Conservation (phyloP, 2,888 invertebrate species). For the Limnephilus marmoratus region DNA sequence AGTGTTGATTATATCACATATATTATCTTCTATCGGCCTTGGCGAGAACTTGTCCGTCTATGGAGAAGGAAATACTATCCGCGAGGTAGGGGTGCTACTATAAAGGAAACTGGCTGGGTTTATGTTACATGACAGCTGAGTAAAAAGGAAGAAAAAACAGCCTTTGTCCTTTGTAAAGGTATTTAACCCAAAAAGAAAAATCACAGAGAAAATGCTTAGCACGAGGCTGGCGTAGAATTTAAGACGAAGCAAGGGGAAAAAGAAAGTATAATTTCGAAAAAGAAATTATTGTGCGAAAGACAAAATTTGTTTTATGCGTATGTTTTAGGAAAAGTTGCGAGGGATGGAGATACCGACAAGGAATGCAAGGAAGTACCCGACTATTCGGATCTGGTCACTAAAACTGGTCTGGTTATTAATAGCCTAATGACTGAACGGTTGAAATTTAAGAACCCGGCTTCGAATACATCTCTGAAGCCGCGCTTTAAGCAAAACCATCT, state of each 20-base stretch:
- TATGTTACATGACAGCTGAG: not conserved
- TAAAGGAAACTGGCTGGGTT: not conserved
- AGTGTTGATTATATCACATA: not conserved
- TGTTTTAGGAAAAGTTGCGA: no score
- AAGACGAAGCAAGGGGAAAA: not conserved
- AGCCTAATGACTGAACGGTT: no score
- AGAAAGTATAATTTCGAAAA: no score
- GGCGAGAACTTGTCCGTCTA: not conserved
- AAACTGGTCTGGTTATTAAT: no score
- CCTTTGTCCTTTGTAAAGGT: not conserved
- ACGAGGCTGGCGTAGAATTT: not conserved
- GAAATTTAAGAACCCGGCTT: no score
- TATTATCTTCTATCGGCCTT: not conserved
- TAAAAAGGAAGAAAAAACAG: not conserved
- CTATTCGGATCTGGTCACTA: no score
- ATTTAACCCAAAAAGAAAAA: not conserved
- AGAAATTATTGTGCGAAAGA: no score
- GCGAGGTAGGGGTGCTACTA: not conserved
- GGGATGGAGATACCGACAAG: no score
- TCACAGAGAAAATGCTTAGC: not conserved
- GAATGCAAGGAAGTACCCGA: no score
- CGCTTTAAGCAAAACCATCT: no score
- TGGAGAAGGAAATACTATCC: constrained; percentile 13
- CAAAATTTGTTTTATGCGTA: no score
- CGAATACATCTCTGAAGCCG: no score